Evolutionary conservation across 2,888 invertebrate genomes (phyloP).

Genomic region (Sipha maydis): DNA sequence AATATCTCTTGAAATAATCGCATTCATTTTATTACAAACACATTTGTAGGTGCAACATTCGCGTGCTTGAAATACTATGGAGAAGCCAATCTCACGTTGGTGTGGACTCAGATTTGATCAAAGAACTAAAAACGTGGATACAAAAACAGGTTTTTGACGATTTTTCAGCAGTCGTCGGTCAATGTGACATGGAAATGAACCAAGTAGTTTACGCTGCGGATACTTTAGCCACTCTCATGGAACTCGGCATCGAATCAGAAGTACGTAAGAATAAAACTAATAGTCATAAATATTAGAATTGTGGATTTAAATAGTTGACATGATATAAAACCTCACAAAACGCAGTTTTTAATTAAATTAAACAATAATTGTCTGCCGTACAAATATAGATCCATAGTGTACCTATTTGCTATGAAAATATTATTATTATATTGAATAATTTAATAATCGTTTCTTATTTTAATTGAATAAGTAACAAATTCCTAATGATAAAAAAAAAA

Average conservation of each 20-base stretch:
- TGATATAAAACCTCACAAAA: too few relatives aligned
- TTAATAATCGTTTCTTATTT: too few relatives aligned
- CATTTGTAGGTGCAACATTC: slow-evolving; percentile 70
- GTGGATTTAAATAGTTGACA: too few relatives aligned
- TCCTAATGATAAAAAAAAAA: too few relatives aligned
- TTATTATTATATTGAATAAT: too few relatives aligned
- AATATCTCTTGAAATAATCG: neutral
- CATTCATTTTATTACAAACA: neutral
- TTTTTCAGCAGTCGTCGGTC: slow-evolving; percentile 71
- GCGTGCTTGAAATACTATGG: slow-evolving; percentile 73
- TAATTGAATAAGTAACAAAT: too few relatives aligned
- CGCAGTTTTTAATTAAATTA: too few relatives aligned
- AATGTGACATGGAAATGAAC: slow-evolving; percentile 68
- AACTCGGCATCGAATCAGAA: slow-evolving; percentile 73
- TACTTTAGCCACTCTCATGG: slow-evolving; percentile 73
- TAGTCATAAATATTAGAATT: neutral
- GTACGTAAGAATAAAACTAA: slow-evolving; percentile 66
- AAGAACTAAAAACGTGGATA: slow-evolving; percentile 74
- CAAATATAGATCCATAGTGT: too few relatives aligned
- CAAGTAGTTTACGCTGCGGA: slow-evolving; percentile 75
- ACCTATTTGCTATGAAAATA: too few relatives aligned
- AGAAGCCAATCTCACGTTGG: slow-evolving; percentile 74
- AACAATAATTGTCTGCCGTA: too few relatives aligned
- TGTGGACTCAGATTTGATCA: slow-evolving; percentile 73
- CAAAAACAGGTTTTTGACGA: slow-evolving; percentile 73